Conservation (phyloP, 2,113 vertebrate species). For the Actenoides hombroni region DNA sequence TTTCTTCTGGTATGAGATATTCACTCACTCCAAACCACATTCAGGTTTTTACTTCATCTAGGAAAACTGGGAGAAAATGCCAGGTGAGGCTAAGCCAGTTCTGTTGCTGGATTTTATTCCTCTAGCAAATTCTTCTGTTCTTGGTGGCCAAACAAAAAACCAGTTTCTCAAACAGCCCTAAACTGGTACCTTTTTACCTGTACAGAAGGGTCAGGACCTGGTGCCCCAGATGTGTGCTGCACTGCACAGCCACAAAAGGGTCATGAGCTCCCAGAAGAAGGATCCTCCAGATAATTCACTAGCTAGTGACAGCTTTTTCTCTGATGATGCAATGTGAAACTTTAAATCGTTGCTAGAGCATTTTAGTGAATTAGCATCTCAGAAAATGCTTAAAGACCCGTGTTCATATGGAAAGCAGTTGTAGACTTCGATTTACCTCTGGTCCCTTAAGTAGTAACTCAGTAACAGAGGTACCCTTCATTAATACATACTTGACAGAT, state of each 20-base stretch:
- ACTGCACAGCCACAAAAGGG: not conserved
- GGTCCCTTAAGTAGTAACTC: not conserved
- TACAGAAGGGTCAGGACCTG: not conserved
- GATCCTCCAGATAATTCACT: not conserved
- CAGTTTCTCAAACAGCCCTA: not conserved
- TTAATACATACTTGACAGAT: not conserved
- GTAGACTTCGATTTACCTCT: not conserved
- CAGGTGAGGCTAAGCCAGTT: not conserved
- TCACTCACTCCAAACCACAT: not conserved
- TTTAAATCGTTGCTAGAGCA: not conserved
- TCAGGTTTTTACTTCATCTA: not conserved
- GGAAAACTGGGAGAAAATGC: not conserved
- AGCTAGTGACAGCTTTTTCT: not conserved
- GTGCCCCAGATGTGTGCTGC: not conserved
- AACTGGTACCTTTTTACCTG: not conserved
- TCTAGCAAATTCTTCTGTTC: not conserved
- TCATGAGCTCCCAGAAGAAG: not conserved
- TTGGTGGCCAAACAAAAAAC: not conserved
- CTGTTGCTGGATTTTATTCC: not conserved
- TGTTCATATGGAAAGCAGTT: not conserved
- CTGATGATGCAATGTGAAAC: not conserved
- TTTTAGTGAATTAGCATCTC: not conserved
- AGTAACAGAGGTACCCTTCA: not conserved
- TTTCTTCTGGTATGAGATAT: not conserved
- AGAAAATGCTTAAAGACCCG: not conserved